These are phyloP conservation scores for Collichthys lucidus DNA, from an alignment of 2,113 vertebrate genomes.

Conservation along the genomic window DNA sequence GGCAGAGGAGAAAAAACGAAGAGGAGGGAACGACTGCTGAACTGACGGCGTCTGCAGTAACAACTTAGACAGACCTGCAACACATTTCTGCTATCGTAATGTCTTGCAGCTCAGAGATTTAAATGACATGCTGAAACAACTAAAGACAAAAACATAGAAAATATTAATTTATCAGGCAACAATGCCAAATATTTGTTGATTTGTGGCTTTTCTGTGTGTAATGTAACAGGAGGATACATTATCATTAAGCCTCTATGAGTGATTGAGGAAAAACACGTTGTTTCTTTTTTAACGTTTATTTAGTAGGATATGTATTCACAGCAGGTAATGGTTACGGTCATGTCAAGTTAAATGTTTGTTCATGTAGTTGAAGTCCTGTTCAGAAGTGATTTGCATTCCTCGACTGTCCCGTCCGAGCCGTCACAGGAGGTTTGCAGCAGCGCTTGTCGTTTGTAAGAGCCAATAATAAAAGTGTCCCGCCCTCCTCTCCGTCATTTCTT, in stretches of 20 bases:
- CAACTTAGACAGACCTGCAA: neutral
- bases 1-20: neutral
- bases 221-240: no score
- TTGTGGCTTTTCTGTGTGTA: no score
- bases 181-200: no score
- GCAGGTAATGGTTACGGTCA: neutral
- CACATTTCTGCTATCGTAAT: neutral
- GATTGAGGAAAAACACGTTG: neutral
- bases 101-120: neutral
- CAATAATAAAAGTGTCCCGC: neutral
- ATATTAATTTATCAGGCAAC: no score
- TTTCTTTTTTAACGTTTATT: constrained; percentile 47
- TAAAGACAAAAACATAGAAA: no score
- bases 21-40: neutral
- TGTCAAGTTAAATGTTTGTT: neutral
- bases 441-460: neutral
- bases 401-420: neutral
- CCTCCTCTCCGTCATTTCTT: constrained; percentile 86
- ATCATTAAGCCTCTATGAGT: no score
- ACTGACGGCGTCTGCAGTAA: no score
- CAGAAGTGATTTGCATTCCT: neutral
- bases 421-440: neutral
- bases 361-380: neutral
- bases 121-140: neutral
- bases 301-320: constrained; percentile 4